phyloP scores from a whole-genome alignment of 64 coral and sea anemone genomes.

The Dendrophyllia cribrosa region DNA sequence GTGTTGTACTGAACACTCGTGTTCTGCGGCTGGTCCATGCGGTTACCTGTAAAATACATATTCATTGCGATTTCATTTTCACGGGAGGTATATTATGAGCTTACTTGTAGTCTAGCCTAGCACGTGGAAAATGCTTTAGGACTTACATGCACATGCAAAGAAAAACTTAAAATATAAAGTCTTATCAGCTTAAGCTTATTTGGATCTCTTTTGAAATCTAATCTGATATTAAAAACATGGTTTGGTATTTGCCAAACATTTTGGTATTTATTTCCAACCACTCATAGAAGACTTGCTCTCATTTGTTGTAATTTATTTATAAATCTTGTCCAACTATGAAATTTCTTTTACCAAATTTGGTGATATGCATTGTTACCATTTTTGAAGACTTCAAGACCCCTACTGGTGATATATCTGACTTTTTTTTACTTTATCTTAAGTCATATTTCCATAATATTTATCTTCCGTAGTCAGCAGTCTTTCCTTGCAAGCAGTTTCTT shows the following conservation, averaged over 20 bases:
- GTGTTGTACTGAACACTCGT: too few relatives aligned
- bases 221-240: too few relatives aligned
- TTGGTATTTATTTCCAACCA: background rate
- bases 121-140: background rate
- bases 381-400: background rate
- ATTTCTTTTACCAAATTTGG: constrained; percentile 17
- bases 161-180: too few relatives aligned
- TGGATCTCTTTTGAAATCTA: too few relatives aligned
- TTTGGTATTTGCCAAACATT: background rate
- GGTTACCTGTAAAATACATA: background rate
- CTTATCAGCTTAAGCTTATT: too few relatives aligned
- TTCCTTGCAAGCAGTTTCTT: background rate
- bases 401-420: background rate
- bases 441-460: too few relatives aligned
- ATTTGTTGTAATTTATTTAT: constrained; percentile 40
- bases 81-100: background rate
- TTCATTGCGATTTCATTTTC: background rate
- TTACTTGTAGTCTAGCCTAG: background rate
- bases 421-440: too few relatives aligned
- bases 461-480: background rate
- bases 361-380: background rate
- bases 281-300: background rate
- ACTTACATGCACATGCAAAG: background rate
- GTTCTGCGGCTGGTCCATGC: background rate
- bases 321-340: background rate